phyloP scores from a whole-genome alignment of 2,113 vertebrate genomes.

The Zosterops borbonicus region DNA sequence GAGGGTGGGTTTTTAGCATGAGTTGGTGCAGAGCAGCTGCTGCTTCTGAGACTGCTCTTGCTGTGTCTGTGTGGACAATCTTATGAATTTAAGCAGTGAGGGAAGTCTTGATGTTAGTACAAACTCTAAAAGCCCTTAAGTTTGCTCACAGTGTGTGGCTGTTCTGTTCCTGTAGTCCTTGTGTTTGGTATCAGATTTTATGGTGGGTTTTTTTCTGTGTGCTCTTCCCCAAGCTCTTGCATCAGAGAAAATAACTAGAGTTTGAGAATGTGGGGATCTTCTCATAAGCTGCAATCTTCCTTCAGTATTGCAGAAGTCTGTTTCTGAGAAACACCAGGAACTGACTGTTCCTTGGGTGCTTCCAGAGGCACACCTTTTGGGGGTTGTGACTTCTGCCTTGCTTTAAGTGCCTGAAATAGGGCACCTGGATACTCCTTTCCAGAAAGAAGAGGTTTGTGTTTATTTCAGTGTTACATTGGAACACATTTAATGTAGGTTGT shows the following conservation, averaged over 20 bases:
- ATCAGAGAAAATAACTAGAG: not conserved
- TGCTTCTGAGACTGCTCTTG: not conserved
- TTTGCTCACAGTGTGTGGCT: not conserved
- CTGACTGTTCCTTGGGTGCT: not conserved
- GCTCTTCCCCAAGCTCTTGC: not conserved
- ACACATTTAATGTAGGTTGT: not conserved
- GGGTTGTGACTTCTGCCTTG: not conserved
- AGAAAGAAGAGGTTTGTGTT: not conserved
- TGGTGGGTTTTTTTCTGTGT: not conserved
- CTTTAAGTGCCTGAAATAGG: not conserved
- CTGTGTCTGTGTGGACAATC: not conserved
- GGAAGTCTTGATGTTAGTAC: not conserved
- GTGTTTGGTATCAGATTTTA: not conserved
- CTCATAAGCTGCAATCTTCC: not conserved
- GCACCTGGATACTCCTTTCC: not conserved
- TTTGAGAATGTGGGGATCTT: not conserved
- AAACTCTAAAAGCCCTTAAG: not conserved
- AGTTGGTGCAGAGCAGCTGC: not conserved
- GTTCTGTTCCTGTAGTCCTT: not conserved
- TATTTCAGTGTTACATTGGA: not conserved
- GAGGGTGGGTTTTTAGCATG: not conserved
- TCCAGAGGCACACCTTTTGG: not conserved
- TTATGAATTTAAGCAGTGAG: not conserved
- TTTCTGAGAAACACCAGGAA: not conserved
- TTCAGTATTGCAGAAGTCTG: not conserved